Evolutionary conservation across 2,113 vertebrate species (phyloP).

Genomic region (Tragelaphus imberbis): DNA sequence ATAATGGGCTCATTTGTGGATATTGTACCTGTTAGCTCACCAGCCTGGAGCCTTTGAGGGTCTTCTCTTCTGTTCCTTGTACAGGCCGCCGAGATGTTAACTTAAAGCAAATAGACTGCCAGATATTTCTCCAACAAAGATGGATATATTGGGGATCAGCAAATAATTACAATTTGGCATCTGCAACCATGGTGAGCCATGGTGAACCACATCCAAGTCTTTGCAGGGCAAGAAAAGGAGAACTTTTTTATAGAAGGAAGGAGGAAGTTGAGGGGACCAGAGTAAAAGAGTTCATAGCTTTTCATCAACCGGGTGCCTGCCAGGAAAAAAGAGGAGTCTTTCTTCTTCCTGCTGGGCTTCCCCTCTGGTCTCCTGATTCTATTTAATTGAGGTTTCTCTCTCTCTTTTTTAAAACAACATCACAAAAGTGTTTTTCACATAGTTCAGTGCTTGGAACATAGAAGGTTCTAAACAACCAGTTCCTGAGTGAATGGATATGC

Average conservation of each 20-base stretch:
- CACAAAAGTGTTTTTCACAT: background rate
- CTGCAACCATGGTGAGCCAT: background rate
- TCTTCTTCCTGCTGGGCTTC: background rate
- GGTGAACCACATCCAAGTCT: background rate
- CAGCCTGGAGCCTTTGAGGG: background rate
- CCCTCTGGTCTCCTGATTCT: background rate
- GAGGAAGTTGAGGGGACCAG: background rate
- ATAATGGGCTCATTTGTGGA: background rate
- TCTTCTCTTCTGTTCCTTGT: background rate
- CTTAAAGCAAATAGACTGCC: background rate
- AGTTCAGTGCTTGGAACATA: background rate
- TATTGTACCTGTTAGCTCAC: background rate
- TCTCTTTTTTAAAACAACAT: background rate
- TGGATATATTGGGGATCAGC: background rate
- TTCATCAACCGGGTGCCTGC: background rate
- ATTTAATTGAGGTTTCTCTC: background rate
- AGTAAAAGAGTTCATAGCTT: background rate
- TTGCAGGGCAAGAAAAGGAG: background rate
- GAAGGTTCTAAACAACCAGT: background rate
- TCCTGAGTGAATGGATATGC: background rate
- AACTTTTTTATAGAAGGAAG: background rate
- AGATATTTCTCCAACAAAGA: background rate
- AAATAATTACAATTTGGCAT: background rate
- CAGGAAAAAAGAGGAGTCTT: background rate
- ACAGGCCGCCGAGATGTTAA: background rate